phyloP scores from a whole-genome alignment of 2,888 invertebrate species.

The Acanthosoma haemorrhoidale region DNA sequence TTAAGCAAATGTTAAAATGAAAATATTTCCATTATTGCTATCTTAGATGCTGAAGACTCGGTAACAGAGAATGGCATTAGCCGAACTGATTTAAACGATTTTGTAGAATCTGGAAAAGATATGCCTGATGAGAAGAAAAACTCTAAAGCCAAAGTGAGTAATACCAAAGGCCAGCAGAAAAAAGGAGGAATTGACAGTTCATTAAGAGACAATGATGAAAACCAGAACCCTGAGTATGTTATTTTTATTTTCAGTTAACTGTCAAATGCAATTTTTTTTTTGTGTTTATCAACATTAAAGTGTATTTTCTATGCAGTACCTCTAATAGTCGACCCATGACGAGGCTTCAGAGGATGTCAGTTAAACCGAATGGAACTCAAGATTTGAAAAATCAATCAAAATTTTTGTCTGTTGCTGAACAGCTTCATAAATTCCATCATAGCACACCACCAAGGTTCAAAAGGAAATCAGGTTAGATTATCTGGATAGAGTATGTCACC shows the following conservation, averaged over 20 bases:
- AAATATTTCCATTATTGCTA: neutral
- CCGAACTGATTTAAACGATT: neutral
- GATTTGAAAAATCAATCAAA: neutral
- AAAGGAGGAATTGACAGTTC: neutral
- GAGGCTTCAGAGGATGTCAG: constrained; percentile 6
- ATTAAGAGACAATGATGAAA: neutral
- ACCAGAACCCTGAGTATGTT: neutral
- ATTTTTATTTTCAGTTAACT: neutral
- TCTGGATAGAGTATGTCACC: no score
- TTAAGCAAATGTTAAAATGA: no score
- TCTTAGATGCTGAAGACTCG: neutral
- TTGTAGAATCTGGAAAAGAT: neutral
- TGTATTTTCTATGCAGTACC: neutral
- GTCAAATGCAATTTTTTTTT: neutral
- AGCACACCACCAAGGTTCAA: constrained; percentile 18
- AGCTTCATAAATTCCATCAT: constrained; percentile 21
- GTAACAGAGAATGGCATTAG: neutral
- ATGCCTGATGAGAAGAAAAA: neutral
- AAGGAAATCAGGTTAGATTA: constrained; percentile 16
- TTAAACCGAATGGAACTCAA: neutral
- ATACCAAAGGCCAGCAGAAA: no score
- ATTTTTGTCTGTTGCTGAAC: constrained; percentile 16
- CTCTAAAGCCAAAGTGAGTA: neutral
- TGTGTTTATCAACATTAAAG: neutral
- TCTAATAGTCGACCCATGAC: neutral